phyloP scores from a whole-genome alignment of 2,113 vertebrate species.

The Ornithorhynchus anatinus region DNA sequence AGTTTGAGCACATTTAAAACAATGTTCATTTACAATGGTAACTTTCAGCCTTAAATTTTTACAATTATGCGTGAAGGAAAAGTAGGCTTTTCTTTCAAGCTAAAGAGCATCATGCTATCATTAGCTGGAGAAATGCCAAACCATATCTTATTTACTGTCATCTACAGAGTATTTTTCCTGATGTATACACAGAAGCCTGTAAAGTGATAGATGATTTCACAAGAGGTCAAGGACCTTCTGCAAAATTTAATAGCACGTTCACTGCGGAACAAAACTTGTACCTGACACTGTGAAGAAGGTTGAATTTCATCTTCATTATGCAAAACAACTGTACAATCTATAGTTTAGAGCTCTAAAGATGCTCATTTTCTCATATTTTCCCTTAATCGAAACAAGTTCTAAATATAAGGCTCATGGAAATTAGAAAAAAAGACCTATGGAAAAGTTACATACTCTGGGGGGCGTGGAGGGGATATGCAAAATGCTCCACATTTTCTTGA shows the following conservation, averaged over 20 bases:
- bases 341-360: not conserved
- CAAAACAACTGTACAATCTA: not conserved
- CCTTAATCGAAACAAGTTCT: conserved; percentile 18
- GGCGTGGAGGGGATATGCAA: not conserved
- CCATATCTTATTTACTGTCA: not conserved
- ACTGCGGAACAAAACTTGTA: not conserved
- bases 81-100: no score
- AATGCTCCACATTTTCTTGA: not conserved
- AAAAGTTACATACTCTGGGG: not conserved
- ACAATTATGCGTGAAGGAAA: no score
- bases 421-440: not conserved
- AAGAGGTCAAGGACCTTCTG: not conserved
- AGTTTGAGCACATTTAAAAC: no score
- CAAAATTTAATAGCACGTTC: not conserved
- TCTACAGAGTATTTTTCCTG: not conserved
- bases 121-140: not conserved
- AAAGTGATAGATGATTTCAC: not conserved
- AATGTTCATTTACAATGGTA: no score
- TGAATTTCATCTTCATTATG: not conserved
- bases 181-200: not conserved
- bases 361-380: not conserved
- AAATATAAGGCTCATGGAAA: not conserved
- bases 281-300: not conserved
- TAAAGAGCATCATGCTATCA: no score
- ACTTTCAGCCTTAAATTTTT: no score